Evolutionary conservation across 2,797 vertebrate species (phyloP).

Genomic region (Loriculus beryllinus): DNA sequence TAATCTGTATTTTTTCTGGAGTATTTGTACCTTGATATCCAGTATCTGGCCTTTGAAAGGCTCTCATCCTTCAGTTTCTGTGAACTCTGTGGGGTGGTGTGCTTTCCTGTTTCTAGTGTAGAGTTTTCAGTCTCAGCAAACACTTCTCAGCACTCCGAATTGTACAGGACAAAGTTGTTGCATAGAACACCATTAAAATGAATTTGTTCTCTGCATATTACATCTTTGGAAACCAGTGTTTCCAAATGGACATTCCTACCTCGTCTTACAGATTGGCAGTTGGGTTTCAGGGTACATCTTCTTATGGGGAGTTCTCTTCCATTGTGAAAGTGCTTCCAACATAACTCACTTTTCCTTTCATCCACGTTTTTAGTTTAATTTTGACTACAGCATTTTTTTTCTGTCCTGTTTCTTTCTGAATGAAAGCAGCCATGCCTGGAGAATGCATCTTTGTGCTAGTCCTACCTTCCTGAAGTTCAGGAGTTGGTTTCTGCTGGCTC

Average conservation of each 20-base stretch:
- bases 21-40: not conserved
- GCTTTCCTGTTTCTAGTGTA: constrained; percentile 28
- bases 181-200: not conserved
- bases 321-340: not conserved
- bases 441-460: not conserved
- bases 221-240: not conserved
- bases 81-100: constrained; percentile 15
- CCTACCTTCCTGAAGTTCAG: not conserved
- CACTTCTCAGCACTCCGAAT: constrained; percentile 12
- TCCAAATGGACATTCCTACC: not conserved
- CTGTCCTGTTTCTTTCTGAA: not conserved
- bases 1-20: constrained; percentile 53
- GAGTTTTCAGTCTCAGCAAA: constrained; percentile 28
- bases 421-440: not conserved
- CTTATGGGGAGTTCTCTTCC: not conserved
- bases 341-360: not conserved
- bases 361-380: not conserved
- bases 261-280: not conserved
- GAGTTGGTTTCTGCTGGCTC: not conserved
- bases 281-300: not conserved
- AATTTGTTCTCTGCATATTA: not conserved
- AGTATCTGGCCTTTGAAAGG: constrained; percentile 7
- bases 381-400: not conserved
- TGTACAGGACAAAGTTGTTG: not conserved
- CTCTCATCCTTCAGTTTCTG: not conserved